A percentile compares a stretch with the other conserved stretches of the same genome.
phyloP scores from a whole-genome alignment of 2,113 vertebrate species.

The Sakesphorus luctuosus region DNA sequence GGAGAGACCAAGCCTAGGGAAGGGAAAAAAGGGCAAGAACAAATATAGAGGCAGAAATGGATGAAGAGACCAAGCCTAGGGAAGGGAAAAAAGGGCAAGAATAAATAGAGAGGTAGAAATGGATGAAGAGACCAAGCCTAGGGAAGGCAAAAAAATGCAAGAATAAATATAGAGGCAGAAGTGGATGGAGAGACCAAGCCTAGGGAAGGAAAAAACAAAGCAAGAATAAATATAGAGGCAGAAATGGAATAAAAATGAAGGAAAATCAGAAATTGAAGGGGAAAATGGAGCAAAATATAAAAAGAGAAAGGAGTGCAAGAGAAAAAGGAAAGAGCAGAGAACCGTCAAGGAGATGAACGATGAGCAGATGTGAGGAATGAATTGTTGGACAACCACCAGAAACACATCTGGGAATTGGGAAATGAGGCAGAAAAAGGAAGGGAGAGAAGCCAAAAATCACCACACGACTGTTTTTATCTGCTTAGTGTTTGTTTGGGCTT shows the following conservation, averaged over 20 bases:
- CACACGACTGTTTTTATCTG: background rate
- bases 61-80: no score
- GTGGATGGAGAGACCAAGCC: background rate
- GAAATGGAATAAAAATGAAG: background rate
- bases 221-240: background rate
- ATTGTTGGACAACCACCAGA: constrained; percentile 31
- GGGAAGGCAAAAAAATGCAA: background rate
- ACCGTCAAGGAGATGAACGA: background rate
- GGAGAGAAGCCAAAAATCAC: background rate
- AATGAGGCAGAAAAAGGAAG: background rate
- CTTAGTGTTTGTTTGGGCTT: background rate
- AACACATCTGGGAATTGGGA: background rate
- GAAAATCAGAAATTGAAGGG: background rate
- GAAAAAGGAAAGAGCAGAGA: background rate
- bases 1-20: background rate
- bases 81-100: background rate
- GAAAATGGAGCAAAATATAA: background rate
- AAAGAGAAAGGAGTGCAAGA: background rate
- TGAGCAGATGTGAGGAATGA: constrained; percentile 11
- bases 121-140: background rate
- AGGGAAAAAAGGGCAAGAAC: background rate
- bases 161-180: background rate
- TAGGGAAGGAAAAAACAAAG: background rate
- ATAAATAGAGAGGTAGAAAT: background rate
- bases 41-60: background rate